Conservation (phyloP, 2,113 vertebrate species). For the Anolis sagrei region DNA sequence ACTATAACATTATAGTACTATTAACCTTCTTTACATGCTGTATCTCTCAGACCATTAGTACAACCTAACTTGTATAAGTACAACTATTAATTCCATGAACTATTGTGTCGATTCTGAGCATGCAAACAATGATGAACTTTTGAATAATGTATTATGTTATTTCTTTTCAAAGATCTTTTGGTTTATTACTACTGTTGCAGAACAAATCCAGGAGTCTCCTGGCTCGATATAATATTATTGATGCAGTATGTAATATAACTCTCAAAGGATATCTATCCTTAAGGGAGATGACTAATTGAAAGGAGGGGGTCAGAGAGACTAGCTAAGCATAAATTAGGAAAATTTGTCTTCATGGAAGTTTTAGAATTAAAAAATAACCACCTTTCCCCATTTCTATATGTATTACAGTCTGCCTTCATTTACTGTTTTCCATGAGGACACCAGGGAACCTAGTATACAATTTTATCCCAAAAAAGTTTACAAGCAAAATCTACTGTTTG, state of each 20-base stretch:
- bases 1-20: background rate
- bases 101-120: background rate
- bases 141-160: background rate
- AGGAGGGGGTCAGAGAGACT: background rate
- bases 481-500: background rate
- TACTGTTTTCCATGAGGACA: background rate
- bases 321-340: background rate
- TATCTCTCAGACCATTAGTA: background rate
- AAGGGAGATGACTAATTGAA: background rate
- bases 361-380: too few relatives aligned
- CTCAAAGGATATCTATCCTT: background rate
- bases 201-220: background rate
- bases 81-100: background rate
- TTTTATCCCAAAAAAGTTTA: background rate
- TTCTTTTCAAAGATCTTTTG: constrained; percentile 22
- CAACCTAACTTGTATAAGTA: background rate
- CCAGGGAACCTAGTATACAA: background rate
- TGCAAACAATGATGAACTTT: background rate
- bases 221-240: background rate
- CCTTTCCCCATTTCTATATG: background rate
- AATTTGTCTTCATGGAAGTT: background rate
- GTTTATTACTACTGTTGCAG: background rate
- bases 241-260: background rate
- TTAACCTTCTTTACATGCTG: background rate
- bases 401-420: background rate